A percentile compares a stretch with the other conserved stretches of the same genome.
phyloP scores from a whole-genome alignment of 2,113 vertebrate genomes.

The Holacanthus passer region DNA sequence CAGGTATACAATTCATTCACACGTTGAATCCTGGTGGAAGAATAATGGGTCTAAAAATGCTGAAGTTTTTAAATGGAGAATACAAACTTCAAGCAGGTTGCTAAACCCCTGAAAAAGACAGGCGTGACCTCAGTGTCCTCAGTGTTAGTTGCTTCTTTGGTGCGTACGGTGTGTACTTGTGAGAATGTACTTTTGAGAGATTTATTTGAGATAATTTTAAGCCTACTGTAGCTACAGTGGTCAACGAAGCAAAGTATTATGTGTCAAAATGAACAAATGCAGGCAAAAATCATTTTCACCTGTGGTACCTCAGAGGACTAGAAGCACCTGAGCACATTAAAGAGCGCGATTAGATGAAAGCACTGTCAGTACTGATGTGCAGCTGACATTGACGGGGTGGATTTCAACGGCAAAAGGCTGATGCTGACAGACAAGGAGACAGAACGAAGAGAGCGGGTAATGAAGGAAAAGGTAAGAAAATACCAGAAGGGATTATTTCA shows the following conservation, averaged over 20 bases:
- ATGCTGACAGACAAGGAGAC: slow-evolving; percentile 56
- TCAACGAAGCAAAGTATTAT: slow-evolving; percentile 59
- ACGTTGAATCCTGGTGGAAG: not conserved
- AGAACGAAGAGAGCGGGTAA: slow-evolving; percentile 39
- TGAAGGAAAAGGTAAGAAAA: slow-evolving; percentile 35
- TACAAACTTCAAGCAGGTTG: not conserved
- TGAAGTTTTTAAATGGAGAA: not conserved
- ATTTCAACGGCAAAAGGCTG: slow-evolving; percentile 39
- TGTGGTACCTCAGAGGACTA: slow-evolving; percentile 31
- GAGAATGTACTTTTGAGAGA: slow-evolving; percentile 22
- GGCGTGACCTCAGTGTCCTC: slow-evolving; percentile 6
- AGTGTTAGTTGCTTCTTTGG: not conserved
- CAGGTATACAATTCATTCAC: too few relatives aligned
- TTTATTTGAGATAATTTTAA: slow-evolving; percentile 46
- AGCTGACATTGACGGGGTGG: slow-evolving; percentile 68
- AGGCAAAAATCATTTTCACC: slow-evolving; percentile 52
- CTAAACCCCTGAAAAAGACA: not conserved
- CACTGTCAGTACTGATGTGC: slow-evolving; percentile 66
- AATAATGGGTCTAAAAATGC: not conserved
- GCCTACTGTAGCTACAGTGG: slow-evolving; percentile 23
- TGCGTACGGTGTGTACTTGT: not conserved
- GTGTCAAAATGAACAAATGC: slow-evolving; percentile 68
- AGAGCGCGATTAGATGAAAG: slow-evolving; percentile 76
- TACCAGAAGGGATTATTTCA: slow-evolving; percentile 53
- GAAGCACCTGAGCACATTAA: slow-evolving; percentile 69